phyloP scores from a whole-genome alignment of 1,140 invertebrate species.

The Aphaenogaster rudis region DNA sequence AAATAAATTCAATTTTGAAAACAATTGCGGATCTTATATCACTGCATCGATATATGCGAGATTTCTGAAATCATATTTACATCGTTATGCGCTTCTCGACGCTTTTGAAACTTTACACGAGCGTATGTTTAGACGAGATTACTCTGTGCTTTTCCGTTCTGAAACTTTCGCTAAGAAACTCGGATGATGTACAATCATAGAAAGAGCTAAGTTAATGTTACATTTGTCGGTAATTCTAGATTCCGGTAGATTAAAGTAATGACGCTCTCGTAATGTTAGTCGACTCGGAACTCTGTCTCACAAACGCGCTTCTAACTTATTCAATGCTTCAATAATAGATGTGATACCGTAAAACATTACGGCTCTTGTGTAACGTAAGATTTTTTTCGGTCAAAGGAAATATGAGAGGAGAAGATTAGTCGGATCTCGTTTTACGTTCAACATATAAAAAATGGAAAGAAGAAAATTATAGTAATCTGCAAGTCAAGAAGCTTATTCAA shows the following conservation, averaged over 20 bases:
- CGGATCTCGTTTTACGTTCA: background rate
- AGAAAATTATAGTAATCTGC: constrained; percentile 1
- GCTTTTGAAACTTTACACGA: background rate
- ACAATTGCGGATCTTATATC: background rate
- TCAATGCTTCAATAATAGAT: constrained; percentile 52
- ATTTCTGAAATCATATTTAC: background rate
- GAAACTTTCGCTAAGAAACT: background rate
- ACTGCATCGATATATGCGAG: background rate
- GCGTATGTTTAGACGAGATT: constrained; percentile 9
- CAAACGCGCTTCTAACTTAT: constrained; percentile 36
- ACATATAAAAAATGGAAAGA: constrained; percentile 8
- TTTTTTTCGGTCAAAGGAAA: constrained; percentile 45
- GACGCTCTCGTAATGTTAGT: background rate
- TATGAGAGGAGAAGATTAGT: constrained; percentile 11
- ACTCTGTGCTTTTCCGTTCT: background rate
- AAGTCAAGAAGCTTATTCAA: constrained; percentile 1
- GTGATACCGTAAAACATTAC: constrained; percentile 42
- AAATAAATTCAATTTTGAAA: constrained; percentile 15
- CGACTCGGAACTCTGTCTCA: constrained; percentile 22
- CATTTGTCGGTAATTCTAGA: constrained; percentile 30
- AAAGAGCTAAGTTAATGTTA: constrained; percentile 4
- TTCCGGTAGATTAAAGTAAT: constrained; percentile 32
- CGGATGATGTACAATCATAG: background rate
- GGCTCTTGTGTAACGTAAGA: constrained; percentile 12
- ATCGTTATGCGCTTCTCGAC: background rate